These are phyloP conservation scores for Neoarius graeffei DNA, from an alignment of 2,113 vertebrate species.

Conservation along the genomic window DNA sequence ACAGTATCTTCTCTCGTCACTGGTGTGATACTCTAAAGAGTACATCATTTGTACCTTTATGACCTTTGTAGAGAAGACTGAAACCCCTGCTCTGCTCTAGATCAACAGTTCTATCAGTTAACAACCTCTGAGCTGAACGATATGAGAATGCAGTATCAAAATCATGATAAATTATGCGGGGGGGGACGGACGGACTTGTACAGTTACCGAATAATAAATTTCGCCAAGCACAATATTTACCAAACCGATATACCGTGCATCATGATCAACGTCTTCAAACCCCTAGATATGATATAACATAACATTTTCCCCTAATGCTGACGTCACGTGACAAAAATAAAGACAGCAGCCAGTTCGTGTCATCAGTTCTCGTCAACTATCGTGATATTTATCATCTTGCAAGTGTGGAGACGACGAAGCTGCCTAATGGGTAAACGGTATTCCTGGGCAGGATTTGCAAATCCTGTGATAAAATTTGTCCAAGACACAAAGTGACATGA, in stretches of 20 bases:
- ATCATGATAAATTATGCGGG: background rate
- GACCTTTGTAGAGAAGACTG: background rate
- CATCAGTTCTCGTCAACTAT: background rate
- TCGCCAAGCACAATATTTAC: too few relatives aligned
- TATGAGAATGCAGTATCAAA: background rate
- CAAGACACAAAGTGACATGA: background rate
- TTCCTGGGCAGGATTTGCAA: background rate
- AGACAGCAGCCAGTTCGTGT: too few relatives aligned
- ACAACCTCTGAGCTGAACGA: background rate
- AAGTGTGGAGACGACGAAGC: background rate
- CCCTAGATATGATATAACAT: background rate
- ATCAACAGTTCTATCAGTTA: background rate
- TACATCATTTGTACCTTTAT: background rate
- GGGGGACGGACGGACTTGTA: background rate
- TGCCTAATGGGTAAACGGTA: background rate
- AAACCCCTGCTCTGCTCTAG: background rate
- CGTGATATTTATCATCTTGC: background rate
- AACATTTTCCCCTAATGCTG: background rate
- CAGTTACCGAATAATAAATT: background rate
- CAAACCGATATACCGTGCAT: background rate
- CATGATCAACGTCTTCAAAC: background rate
- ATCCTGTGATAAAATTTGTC: background rate
- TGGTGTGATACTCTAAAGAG: background rate
- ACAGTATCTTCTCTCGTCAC: background rate
- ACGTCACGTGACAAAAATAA: background rate